These are phyloP conservation scores for Drosophila trapezifrons DNA, from an alignment of 1,140 invertebrate species.

Conservation along the genomic window DNA sequence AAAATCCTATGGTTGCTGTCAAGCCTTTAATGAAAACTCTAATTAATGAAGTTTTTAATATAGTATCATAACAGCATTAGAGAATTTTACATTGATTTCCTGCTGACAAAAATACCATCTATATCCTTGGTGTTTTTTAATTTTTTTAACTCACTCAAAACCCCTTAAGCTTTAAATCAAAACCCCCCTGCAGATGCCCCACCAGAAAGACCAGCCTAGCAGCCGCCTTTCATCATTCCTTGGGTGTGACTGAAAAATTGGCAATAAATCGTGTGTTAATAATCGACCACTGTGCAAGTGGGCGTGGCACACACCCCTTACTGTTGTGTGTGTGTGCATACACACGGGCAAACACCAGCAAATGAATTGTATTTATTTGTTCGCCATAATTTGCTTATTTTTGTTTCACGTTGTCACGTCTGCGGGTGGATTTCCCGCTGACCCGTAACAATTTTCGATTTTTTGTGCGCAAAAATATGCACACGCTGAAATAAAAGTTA, in stretches of 20 bases:
- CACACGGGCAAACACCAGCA: slow-evolving; percentile 10
- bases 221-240: slow-evolving; percentile 7
- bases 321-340: background rate
- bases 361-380: slow-evolving; percentile 66
- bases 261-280: slow-evolving; percentile 64
- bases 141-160: background rate
- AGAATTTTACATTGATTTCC: too few relatives aligned
- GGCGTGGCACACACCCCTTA: slow-evolving; percentile 35
- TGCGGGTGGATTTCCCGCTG: slow-evolving; percentile 56
- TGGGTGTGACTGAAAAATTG: slow-evolving; percentile 38
- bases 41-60: too few relatives aligned
- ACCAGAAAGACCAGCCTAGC: too few relatives aligned
- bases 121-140: background rate
- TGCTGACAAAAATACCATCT: background rate
- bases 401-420: slow-evolving; percentile 62
- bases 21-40: too few relatives aligned
- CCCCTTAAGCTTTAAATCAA: background rate
- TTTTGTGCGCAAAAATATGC: slow-evolving; percentile 11
- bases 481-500: slow-evolving; percentile 46
- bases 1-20: too few relatives aligned
- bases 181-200: background rate
- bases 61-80: too few relatives aligned
- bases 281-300: slow-evolving; percentile 40
- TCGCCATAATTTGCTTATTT: slow-evolving; percentile 58
- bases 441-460: slow-evolving; percentile 58